Conservation (phyloP, 2,888 invertebrate genomes). For the Tethea ocularis region DNA sequence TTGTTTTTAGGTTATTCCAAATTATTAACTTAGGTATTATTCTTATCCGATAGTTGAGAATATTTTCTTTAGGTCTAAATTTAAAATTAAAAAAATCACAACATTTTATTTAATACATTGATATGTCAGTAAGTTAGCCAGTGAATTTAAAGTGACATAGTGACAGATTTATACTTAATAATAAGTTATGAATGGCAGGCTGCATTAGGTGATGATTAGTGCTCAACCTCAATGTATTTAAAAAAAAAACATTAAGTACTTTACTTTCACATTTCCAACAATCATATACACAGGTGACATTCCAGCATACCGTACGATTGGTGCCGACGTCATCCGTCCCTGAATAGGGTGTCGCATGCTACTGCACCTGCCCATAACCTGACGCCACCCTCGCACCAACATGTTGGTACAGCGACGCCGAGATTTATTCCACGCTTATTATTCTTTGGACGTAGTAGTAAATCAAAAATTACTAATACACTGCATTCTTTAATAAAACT, state of each 20-base stretch:
- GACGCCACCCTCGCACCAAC: conserved; percentile 22
- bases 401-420: neutral
- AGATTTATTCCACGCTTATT: neutral
- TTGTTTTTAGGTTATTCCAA: too few relatives aligned
- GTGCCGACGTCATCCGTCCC: conserved; percentile 1
- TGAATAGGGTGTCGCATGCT: conserved; percentile 10
- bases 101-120: too few relatives aligned
- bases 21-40: too few relatives aligned
- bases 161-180: too few relatives aligned
- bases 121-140: too few relatives aligned
- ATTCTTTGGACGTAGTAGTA: neutral
- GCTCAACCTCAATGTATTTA: neutral
- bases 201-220: too few relatives aligned
- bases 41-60: too few relatives aligned
- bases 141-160: too few relatives aligned
- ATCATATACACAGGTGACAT: neutral
- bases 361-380: conserved; percentile 37
- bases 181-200: too few relatives aligned
- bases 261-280: neutral
- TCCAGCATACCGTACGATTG: neutral
- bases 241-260: neutral
- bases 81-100: too few relatives aligned
- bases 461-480: neutral
- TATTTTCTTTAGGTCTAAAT: too few relatives aligned
- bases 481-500: neutral